These are phyloP conservation scores for Hypomesus transpacificus DNA, from an alignment of 2,113 vertebrate species.

Conservation along the genomic window DNA sequence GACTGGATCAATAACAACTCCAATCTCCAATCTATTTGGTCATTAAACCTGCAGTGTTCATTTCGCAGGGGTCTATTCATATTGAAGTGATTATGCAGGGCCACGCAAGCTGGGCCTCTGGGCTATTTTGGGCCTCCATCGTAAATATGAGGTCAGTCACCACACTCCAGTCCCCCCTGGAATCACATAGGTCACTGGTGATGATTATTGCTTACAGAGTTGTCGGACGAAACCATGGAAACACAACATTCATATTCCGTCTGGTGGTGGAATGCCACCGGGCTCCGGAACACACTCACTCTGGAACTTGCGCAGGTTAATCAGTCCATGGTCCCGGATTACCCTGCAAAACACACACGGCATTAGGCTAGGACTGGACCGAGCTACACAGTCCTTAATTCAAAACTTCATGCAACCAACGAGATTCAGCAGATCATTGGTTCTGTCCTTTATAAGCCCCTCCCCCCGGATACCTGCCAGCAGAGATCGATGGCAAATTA, in stretches of 20 bases:
- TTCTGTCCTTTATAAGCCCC: no score
- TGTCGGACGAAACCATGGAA: slow-evolving; percentile 45
- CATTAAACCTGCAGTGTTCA: slow-evolving; percentile 39
- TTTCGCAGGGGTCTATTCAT: slow-evolving; percentile 44
- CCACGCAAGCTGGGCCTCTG: slow-evolving; percentile 20
- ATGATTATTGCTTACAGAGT: slow-evolving; percentile 37
- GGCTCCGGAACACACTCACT: slow-evolving; percentile 79
- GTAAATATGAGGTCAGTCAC: slow-evolving; percentile 36
- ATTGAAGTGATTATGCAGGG: slow-evolving; percentile 32
- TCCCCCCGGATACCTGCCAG: no score
- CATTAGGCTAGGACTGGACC: not conserved
- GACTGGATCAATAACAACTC: slow-evolving; percentile 55
- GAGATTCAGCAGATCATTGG: not conserved
- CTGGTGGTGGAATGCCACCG: slow-evolving; percentile 39
- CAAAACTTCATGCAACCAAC: not conserved
- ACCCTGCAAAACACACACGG: slow-evolving; percentile 80
- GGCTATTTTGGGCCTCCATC: slow-evolving; percentile 23
- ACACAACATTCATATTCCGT: slow-evolving; percentile 19
- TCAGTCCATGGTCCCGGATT: slow-evolving; percentile 94
- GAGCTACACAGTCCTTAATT: not conserved
- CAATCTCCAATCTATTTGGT: slow-evolving; percentile 1
- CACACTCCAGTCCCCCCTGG: slow-evolving; percentile 15
- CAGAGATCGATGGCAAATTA: not conserved
- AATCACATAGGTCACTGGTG: slow-evolving; percentile 33
- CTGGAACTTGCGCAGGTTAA: slow-evolving; percentile 96